Evolutionary conservation across 2,113 vertebrate genomes (phyloP).

Genomic region (Sardina pilchardus): DNA sequence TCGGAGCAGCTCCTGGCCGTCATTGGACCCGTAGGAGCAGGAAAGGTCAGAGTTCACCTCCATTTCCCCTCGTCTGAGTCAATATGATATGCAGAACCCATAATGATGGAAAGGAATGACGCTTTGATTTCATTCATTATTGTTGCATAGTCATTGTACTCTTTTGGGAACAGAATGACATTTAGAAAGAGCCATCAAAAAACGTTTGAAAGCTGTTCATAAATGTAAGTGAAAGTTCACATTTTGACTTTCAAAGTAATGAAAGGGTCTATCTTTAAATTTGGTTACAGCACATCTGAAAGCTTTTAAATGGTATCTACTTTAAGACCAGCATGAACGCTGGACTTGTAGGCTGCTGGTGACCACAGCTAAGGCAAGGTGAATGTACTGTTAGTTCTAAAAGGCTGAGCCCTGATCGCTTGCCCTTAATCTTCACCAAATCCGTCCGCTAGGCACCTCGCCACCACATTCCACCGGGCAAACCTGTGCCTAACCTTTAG

Average conservation of each 20-base stretch:
- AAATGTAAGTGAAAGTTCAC: neutral
- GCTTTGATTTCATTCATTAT: neutral
- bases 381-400: neutral
- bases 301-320: neutral
- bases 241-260: neutral
- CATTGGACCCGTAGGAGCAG: constrained; percentile 91
- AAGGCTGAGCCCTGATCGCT: neutral
- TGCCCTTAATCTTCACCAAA: constrained; percentile 7
- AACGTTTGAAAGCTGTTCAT: neutral
- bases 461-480: neutral
- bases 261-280: neutral
- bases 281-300: neutral
- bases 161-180: neutral
- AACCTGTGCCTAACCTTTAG: neutral
- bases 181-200: neutral
- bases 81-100: neutral
- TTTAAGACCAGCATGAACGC: neutral
- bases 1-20: constrained; percentile 84
- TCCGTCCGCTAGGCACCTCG: neutral
- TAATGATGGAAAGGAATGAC: neutral
- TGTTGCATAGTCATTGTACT: neutral
- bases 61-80: neutral
- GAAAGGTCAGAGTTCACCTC: constrained; percentile 80
- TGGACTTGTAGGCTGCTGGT: neutral
- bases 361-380: neutral